Percentiles rank a stretch among this genome's conserved stretches.
These are phyloP conservation scores for Odobenus rosmarus DNA, from an alignment of 2,113 vertebrate species.

Conservation along the genomic window DNA sequence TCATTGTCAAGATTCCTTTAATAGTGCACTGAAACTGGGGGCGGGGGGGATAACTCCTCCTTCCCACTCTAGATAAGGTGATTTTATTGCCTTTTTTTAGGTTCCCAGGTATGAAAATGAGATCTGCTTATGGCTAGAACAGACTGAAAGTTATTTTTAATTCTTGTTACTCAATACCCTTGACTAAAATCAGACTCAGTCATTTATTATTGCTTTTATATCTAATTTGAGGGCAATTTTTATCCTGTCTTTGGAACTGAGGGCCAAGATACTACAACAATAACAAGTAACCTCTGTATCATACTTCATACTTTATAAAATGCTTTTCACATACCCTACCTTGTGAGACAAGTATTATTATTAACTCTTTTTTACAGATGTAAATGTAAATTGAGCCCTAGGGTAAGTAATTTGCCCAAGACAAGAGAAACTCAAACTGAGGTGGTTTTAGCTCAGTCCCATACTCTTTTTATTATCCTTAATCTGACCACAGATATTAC, in stretches of 20 bases:
- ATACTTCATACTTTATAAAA: neutral
- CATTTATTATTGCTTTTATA: slow-evolving; percentile 49
- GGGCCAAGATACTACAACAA: neutral
- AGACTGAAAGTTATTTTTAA: slow-evolving; percentile 52
- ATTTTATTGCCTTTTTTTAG: slow-evolving; percentile 38
- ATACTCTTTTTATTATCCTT: neutral
- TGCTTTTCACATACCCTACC: neutral
- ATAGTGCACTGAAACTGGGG: neutral
- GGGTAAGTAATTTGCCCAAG: neutral
- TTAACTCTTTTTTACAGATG: neutral
- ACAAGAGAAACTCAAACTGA: slow-evolving; percentile 28
- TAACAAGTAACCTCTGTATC: neutral
- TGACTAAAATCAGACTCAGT: slow-evolving; percentile 1
- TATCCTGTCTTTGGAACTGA: neutral
- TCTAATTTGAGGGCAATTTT: slow-evolving; percentile 53
- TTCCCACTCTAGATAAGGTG: neutral
- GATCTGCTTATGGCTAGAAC: slow-evolving; percentile 18
- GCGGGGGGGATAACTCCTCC: neutral
- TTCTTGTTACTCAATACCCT: slow-evolving; percentile 18
- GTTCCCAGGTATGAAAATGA: slow-evolving; percentile 15
- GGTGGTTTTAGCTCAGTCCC: neutral
- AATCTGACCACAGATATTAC: neutral
- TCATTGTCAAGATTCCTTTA: slow-evolving; percentile 25
- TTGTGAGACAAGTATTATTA: slow-evolving; percentile 1
- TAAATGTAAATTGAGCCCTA: neutral